phyloP scores from a whole-genome alignment of 2,113 vertebrate genomes.

The Uria lomvia region DNA sequence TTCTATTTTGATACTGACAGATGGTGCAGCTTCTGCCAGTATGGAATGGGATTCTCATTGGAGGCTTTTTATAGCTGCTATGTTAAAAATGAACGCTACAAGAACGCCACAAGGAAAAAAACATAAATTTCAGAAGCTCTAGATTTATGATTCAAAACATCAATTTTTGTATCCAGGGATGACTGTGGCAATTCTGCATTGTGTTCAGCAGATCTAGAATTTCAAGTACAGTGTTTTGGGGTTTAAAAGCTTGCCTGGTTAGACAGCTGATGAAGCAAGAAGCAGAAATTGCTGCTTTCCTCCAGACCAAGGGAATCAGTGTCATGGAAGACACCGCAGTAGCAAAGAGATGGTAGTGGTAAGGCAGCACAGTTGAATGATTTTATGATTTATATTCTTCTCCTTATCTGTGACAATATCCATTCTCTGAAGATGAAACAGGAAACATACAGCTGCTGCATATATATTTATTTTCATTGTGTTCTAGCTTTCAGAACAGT shows the following conservation, averaged over 20 bases:
- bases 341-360: conserved; percentile 4
- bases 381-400: conserved; percentile 59
- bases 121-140: neutral
- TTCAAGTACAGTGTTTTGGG: neutral
- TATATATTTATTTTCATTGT: conserved; percentile 52
- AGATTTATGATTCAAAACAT: neutral
- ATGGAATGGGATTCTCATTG: neutral
- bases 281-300: conserved; percentile 47
- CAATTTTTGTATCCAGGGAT: neutral
- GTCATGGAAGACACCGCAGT: conserved; percentile 35
- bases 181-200: neutral
- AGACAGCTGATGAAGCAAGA: conserved; percentile 49
- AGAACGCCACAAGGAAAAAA: neutral
- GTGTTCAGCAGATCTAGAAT: conserved; percentile 4
- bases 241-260: conserved; percentile 52
- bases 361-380: conserved; percentile 20
- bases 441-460: neutral
- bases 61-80: neutral
- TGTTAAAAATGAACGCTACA: neutral
- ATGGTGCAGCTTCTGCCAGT: neutral
- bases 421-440: conserved; percentile 59
- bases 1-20: neutral
- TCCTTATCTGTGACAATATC: conserved; percentile 54
- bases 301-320: conserved; percentile 33
- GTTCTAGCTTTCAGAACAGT: conserved; percentile 38